Conservation (phyloP, 2,113 vertebrate genomes). For the Calonectris borealis region DNA sequence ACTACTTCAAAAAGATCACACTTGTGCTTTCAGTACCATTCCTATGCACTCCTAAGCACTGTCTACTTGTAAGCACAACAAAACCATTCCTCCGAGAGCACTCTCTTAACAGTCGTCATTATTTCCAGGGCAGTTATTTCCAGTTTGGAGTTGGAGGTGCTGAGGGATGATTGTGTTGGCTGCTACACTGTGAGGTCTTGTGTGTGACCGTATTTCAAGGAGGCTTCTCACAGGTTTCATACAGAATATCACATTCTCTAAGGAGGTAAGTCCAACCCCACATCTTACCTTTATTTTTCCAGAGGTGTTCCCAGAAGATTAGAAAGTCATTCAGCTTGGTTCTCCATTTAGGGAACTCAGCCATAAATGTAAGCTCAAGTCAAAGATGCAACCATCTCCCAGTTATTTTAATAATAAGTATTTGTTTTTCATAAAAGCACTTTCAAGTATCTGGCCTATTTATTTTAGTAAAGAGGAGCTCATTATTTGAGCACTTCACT, state of each 20-base stretch:
- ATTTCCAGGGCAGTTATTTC: background rate
- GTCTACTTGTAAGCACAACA: background rate
- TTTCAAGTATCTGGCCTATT: background rate
- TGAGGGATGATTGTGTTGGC: background rate
- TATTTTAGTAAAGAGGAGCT: conserved; percentile 35
- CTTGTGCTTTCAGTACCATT: background rate
- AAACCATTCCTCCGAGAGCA: background rate
- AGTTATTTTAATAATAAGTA: conserved; percentile 33
- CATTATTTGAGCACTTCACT: conserved; percentile 5
- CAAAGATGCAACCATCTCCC: background rate
- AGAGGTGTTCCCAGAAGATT: background rate
- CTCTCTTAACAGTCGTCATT: background rate
- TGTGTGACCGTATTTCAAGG: background rate
- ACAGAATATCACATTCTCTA: background rate
- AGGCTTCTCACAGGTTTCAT: background rate
- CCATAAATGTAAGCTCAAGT: conserved; percentile 2
- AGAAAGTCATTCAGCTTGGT: background rate
- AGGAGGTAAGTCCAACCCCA: background rate
- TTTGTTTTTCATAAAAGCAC: conserved; percentile 33
- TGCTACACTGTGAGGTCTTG: background rate
- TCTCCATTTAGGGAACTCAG: background rate
- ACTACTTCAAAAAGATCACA: background rate
- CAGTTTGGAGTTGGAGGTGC: background rate
- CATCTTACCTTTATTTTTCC: background rate
- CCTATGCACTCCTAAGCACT: background rate